These are phyloP conservation scores for Ceyx margarethae DNA, from an alignment of 2,113 vertebrate genomes.

Conservation along the genomic window DNA sequence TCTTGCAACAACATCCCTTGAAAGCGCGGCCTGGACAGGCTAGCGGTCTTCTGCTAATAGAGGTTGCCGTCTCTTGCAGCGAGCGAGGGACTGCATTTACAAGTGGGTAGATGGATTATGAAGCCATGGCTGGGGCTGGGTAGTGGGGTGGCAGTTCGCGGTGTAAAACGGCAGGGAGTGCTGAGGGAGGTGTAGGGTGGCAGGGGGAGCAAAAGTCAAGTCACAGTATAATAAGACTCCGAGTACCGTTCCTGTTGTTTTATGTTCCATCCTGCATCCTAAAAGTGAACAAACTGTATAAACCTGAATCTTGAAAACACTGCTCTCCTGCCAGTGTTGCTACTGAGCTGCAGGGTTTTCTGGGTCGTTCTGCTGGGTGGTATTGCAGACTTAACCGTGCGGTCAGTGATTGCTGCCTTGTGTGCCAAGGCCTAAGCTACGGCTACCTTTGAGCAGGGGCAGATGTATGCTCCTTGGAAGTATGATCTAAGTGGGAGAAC, in stretches of 20 bases:
- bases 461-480: not conserved
- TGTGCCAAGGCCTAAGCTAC: not conserved
- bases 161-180: not conserved
- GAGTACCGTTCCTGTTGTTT: not conserved
- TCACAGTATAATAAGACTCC: not conserved
- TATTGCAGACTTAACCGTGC: not conserved
- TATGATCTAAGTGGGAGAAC: not conserved
- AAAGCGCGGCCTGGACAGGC: not conserved
- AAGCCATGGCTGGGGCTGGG: not conserved
- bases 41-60: fast-evolving
- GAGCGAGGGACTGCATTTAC: not conserved
- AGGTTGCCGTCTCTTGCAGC: not conserved
- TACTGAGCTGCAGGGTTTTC: not conserved
- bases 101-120: too few species aligned
- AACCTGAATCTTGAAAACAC: not conserved
- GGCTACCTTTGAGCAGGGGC: not conserved
- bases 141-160: not conserved
- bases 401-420: not conserved
- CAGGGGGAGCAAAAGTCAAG: not conserved
- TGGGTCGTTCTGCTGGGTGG: not conserved
- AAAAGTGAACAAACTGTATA: not conserved
- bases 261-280: too few species aligned
- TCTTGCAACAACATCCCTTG: not conserved
- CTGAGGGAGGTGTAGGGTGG: not conserved
- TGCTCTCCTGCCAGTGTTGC: not conserved